phyloP scores from a whole-genome alignment of 2,113 vertebrate species.

The Motacilla alba region DNA sequence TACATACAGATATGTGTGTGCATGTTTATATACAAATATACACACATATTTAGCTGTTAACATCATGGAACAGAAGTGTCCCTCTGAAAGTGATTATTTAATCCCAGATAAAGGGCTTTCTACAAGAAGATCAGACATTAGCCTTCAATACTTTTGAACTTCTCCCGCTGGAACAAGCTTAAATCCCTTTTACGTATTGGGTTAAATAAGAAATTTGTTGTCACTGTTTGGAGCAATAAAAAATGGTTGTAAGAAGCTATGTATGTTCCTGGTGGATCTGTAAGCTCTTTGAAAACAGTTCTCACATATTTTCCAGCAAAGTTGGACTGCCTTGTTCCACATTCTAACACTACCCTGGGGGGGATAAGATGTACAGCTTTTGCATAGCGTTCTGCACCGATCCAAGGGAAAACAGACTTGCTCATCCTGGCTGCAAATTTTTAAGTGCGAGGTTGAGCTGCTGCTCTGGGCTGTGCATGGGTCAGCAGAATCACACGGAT shows the following conservation, averaged over 20 bases:
- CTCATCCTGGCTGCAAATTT: not conserved
- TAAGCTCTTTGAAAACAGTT: not conserved
- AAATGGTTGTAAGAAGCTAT: not conserved
- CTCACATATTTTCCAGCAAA: slow-evolving; percentile 1
- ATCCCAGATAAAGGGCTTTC: not conserved
- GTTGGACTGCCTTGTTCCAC: not conserved
- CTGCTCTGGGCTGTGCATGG: not conserved
- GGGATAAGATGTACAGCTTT: not conserved
- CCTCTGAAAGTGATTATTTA: not conserved
- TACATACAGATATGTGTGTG: not conserved
- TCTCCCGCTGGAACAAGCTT: not conserved
- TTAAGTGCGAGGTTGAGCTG: not conserved
- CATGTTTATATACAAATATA: not conserved
- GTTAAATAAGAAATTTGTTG: not conserved
- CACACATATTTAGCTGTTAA: not conserved
- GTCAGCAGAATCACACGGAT: not conserved
- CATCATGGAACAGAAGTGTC: not conserved
- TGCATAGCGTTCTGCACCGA: not conserved
- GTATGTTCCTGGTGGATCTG: not conserved
- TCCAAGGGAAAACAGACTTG: not conserved
- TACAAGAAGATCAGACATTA: not conserved
- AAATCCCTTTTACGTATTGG: not conserved
- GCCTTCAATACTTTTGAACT: not conserved
- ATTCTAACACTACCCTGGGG: not conserved
- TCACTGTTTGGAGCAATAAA: not conserved